Evolutionary conservation across 1,140 invertebrate species (phyloP).

Genomic region (Heliconius nattereri): DNA sequence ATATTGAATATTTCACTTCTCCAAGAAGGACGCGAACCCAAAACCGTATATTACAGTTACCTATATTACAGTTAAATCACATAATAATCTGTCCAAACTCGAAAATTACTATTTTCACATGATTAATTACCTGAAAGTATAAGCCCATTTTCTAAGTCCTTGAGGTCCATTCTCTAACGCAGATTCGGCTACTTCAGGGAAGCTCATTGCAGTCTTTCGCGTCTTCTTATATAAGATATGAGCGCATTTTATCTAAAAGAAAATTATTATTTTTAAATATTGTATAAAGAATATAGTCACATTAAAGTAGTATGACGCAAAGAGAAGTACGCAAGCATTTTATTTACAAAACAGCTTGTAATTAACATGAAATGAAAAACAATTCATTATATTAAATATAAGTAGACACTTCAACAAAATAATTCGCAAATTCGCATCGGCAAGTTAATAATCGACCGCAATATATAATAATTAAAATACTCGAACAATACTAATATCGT

Average conservation of each 20-base stretch:
- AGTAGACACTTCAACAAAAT: not conserved
- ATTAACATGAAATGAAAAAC: not conserved
- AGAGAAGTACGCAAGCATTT: not conserved
- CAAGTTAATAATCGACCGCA: not conserved
- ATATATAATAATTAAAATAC: not conserved
- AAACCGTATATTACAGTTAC: too few species aligned
- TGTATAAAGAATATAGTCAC: not conserved
- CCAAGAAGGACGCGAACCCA: too few species aligned
- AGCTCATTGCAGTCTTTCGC: constrained; percentile 86
- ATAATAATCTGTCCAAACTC: too few species aligned
- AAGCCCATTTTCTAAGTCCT: constrained; percentile 83
- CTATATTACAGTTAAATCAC: too few species aligned
- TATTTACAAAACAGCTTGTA: not conserved
- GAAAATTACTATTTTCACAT: too few species aligned
- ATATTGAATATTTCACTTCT: too few species aligned
- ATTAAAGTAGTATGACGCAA: not conserved
- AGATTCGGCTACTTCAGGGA: constrained; percentile 89
- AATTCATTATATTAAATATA: not conserved
- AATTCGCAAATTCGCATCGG: constrained; percentile 4
- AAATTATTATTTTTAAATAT: not conserved
- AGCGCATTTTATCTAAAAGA: constrained; percentile 88
- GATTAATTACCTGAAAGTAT: constrained; percentile 82
- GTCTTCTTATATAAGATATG: constrained; percentile 88
- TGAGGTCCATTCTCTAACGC: constrained; percentile 87
- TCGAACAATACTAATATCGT: too few species aligned